A percentile compares a stretch with the other conserved stretches of the same genome.
Evolutionary conservation across 2,797 vertebrate species (phyloP).

Genomic region (Pseudochirops cupreus): DNA sequence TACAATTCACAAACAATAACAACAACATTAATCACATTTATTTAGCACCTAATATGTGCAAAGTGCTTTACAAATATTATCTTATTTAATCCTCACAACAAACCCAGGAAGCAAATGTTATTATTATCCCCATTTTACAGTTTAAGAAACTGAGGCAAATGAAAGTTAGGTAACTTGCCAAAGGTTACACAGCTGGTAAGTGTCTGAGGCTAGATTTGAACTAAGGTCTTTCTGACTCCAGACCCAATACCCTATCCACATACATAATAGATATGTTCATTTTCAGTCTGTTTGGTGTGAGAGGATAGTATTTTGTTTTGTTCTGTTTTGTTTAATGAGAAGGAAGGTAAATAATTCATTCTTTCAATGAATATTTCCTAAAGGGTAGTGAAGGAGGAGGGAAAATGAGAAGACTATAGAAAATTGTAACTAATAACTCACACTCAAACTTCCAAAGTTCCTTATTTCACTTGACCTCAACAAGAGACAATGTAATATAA

Average conservation of each 20-base stretch:
- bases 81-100: not conserved
- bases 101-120: not conserved
- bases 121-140: not conserved
- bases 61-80: not conserved
- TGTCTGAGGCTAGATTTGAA: not conserved
- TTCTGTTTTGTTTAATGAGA: not conserved
- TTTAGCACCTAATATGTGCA: not conserved
- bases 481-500: not conserved
- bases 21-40: not conserved
- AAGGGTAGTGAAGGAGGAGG: not conserved
- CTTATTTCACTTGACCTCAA: not conserved
- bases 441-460: not conserved
- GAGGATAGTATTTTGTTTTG: not conserved
- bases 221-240: not conserved
- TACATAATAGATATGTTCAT: not conserved
- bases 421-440: not conserved
- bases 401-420: not conserved
- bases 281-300: not conserved
- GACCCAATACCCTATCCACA: not conserved
- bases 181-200: not conserved
- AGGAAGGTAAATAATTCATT: not conserved
- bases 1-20: not conserved
- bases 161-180: not conserved
- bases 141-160: not conserved
- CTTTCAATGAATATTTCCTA: not conserved